These are phyloP conservation scores for Glaucomys volans DNA, from an alignment of 2,113 vertebrate species.

Conservation along the genomic window DNA sequence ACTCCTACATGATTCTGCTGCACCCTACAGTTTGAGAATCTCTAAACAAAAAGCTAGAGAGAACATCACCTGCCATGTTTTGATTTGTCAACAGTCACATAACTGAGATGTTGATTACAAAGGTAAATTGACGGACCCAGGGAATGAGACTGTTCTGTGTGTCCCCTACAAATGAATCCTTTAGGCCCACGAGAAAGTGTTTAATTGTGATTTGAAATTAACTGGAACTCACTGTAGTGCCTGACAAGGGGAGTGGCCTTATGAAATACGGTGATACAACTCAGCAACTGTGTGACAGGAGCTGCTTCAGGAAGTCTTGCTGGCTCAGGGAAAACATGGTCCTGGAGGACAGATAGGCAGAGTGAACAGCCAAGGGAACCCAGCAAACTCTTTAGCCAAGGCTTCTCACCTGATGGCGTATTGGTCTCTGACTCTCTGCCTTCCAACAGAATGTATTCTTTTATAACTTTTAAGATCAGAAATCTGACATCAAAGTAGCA, in stretches of 20 bases:
- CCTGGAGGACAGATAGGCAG: not conserved
- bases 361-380: not conserved
- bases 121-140: not conserved
- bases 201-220: not conserved
- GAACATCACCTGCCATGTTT: not conserved
- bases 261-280: not conserved
- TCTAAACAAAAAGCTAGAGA: not conserved
- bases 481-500: not conserved
- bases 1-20: not conserved
- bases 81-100: not conserved
- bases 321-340: fast-evolving
- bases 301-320: fast-evolving
- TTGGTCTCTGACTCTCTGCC: not conserved
- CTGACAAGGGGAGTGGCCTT: not conserved
- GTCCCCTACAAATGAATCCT: not conserved
- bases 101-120: not conserved
- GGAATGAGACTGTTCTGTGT: not conserved
- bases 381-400: not conserved
- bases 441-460: not conserved
- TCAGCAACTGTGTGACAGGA: not conserved
- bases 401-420: not conserved
- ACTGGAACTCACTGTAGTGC: not conserved
- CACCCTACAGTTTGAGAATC: not conserved
- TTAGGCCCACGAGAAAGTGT: not conserved
- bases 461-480: not conserved